Evolutionary conservation across 2,113 vertebrate species (phyloP).

Genomic region (Speoplatyrhinus poulsoni): DNA sequence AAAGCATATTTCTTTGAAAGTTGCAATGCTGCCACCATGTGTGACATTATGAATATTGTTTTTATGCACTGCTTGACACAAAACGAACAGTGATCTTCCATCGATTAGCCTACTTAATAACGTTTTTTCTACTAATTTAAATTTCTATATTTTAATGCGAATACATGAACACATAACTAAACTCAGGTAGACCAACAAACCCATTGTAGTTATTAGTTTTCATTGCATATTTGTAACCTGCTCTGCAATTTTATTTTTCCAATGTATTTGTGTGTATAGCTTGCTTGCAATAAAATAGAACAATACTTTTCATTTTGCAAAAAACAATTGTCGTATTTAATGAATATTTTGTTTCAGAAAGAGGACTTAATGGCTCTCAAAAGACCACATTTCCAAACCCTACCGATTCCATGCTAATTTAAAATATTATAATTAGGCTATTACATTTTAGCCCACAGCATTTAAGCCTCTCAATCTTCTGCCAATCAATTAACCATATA

Average conservation of each 20-base stretch:
- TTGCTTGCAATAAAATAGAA: not conserved
- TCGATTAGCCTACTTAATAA: slow-evolving; percentile 34
- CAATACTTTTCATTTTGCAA: not conserved
- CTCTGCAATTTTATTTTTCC: slow-evolving; percentile 69
- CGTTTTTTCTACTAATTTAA: slow-evolving; percentile 65
- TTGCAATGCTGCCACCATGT: slow-evolving; percentile 24
- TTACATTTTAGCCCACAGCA: no score
- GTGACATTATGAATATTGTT: slow-evolving; percentile 40
- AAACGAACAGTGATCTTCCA: slow-evolving; percentile 55
- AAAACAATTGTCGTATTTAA: not conserved
- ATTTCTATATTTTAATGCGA: slow-evolving; percentile 61
- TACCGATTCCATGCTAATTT: no score
- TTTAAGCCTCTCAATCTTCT: no score
- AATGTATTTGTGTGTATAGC: slow-evolving; percentile 26
- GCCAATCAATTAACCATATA: no score
- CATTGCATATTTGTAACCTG: slow-evolving; percentile 37
- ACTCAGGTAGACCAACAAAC: slow-evolving; percentile 56
- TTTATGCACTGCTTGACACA: slow-evolving; percentile 37
- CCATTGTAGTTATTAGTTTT: slow-evolving; percentile 38
- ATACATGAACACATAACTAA: slow-evolving; percentile 33
- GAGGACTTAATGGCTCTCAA: no score
- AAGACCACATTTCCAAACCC: no score
- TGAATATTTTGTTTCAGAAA: no score
- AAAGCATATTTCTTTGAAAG: slow-evolving; percentile 78
- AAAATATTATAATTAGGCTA: no score